Base-by-base conservation (phyloP, 2,888 invertebrate species). In the Calephelis perditalis region DNA sequence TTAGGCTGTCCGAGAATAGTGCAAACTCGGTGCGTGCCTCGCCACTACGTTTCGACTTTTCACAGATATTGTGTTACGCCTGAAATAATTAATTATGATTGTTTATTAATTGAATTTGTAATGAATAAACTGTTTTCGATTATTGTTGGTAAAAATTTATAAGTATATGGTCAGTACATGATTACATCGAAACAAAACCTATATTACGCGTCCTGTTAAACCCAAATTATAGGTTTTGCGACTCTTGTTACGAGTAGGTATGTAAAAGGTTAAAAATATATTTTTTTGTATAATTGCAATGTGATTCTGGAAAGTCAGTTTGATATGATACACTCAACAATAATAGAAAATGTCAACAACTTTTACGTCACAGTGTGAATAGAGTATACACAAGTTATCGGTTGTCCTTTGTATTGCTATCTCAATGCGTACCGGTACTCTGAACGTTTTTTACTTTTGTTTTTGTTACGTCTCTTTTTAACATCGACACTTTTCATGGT, bases 1-100 rank as follows among this genome's bases (percentile, higher is more conserved):
- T 90, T 89, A 90, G 90, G 81, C 78, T 78, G 79, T 81, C 87
- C 87, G 73, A 85, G 83, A 90, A 89, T 88, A 89, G 88, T 82
- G 82, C 84, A 82, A 87, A 87, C 84, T 79, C 79, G 76, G 79
- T 71, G 77, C 82, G 78, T 75, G 82, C 78, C 80, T 78, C 83
- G 81, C 79, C 79, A 79, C 80, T 77, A 78, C 74, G 75, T 74
- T 71, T 72, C 76, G 76, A 74, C 78, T 78, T 68, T 65, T 65
- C 65, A 57, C 64, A 63, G 80, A 86, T 85, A 89, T 88, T 86
- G 86, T 87, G 79, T 89, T 88, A 89, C 88, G 85, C 73, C 76
- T 75, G 72, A 79, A 75, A 73, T 70, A 73, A 78, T 70, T 70
- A 65, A 65, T 68, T 61, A 62, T 60, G 47, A 56, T 40, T 40